Conservation (phyloP, 1,140 invertebrate species). For the Drosophila bifasciata region DNA sequence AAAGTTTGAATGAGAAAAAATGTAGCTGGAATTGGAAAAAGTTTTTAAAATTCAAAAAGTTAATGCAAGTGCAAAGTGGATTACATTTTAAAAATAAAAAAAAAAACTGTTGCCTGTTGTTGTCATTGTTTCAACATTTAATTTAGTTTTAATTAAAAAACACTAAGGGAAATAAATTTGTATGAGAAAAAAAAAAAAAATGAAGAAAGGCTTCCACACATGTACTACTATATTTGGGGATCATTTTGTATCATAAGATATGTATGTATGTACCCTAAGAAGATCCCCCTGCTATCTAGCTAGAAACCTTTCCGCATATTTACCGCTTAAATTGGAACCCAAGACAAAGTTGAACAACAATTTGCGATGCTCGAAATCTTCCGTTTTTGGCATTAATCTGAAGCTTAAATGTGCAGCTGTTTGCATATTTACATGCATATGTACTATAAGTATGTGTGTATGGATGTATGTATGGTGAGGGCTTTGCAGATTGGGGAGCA, state of each 20-base stretch:
- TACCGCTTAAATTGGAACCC: conserved; percentile 17
- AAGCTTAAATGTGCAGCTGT: conserved; percentile 29
- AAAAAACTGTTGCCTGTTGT: too few relatives aligned
- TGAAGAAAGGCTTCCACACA: too few relatives aligned
- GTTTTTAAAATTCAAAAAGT: neutral
- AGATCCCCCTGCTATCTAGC: too few relatives aligned
- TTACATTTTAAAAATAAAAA: neutral
- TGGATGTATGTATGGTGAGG: neutral
- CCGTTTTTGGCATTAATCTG: conserved; percentile 27
- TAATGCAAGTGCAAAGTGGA: too few relatives aligned
- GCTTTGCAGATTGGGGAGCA: conserved; percentile 2
- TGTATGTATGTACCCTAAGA: too few relatives aligned
- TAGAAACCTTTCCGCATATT: neutral
- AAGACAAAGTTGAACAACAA: conserved; percentile 40
- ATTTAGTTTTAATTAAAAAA: too few relatives aligned
- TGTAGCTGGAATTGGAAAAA: neutral
- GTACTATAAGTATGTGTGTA: too few relatives aligned
- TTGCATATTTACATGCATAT: too few relatives aligned
- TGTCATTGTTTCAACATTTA: neutral
- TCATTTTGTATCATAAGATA: neutral
- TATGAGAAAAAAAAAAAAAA: too few relatives aligned
- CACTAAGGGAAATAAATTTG: too few relatives aligned
- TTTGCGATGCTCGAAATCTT: conserved; percentile 25
- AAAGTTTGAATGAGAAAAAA: neutral
- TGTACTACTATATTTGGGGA: too few relatives aligned